Conservation (phyloP, 2,888 invertebrate species). For the Apamea sordens region DNA sequence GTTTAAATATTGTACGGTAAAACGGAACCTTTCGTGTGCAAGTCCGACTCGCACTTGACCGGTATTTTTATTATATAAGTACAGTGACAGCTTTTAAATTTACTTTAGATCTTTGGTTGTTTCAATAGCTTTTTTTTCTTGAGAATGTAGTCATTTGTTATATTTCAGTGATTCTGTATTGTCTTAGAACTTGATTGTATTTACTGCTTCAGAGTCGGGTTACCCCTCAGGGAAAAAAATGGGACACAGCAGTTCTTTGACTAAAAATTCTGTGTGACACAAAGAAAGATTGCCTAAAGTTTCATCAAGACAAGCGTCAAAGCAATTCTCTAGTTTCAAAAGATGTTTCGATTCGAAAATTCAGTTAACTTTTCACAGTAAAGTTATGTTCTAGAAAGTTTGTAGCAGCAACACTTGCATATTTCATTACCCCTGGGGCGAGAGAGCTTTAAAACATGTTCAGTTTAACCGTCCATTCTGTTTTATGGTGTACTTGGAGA, state of each 20-base stretch:
- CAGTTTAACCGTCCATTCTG: conserved; percentile 23
- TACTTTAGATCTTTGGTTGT: not conserved
- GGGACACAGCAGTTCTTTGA: not conserved
- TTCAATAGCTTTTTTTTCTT: not conserved
- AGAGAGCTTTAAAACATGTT: conserved; percentile 29
- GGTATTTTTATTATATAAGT: not conserved
- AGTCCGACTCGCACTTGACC: too few species aligned
- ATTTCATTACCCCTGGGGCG: conserved; percentile 37
- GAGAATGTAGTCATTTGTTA: not conserved
- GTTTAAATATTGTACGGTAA: too few species aligned
- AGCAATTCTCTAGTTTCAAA: conserved; percentile 26
- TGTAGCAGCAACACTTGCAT: conserved; percentile 23
- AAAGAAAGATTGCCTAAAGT: conserved; percentile 4
- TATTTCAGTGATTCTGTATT: conserved; percentile 2
- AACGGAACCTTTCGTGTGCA: too few species aligned
- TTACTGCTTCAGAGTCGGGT: not conserved
- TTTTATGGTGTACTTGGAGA: conserved; percentile 30
- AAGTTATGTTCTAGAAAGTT: conserved; percentile 30
- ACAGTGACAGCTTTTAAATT: conserved; percentile 2
- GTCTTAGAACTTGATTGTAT: conserved; percentile 1
- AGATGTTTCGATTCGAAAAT: conserved; percentile 40
- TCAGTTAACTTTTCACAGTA: conserved; percentile 34
- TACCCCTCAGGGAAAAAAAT: not conserved
- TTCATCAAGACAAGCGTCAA: conserved; percentile 21
- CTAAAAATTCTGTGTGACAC: conserved; percentile 36